These are phyloP conservation scores for Chrysomallon squamiferum DNA, from an alignment of 1,140 invertebrate species.

Conservation along the genomic window DNA sequence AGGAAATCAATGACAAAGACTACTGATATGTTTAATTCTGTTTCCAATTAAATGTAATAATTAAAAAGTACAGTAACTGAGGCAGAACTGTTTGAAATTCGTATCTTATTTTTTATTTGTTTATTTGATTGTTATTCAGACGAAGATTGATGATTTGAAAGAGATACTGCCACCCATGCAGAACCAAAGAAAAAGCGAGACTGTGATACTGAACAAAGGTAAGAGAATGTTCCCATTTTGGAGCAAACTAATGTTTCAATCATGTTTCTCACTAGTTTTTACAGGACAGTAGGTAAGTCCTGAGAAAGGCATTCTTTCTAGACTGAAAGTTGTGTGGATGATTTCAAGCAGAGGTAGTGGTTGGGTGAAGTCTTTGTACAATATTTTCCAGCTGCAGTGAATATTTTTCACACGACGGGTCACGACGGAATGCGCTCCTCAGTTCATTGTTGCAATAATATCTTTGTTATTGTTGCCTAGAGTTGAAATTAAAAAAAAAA, in stretches of 20 bases:
- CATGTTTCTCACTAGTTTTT: not conserved
- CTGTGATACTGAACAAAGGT: conserved; percentile 25
- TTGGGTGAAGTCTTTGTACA: too few species aligned
- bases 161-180: conserved; percentile 17
- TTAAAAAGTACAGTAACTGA: too few species aligned
- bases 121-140: conserved; percentile 17
- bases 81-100: too few species aligned
- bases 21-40: too few species aligned
- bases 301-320: not conserved
- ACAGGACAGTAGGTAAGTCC: not conserved
- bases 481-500: not conserved
- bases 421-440: not conserved
- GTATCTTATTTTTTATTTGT: too few species aligned
- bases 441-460: not conserved
- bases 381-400: too few species aligned
- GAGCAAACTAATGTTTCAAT: not conserved
- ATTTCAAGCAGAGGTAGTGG: too few species aligned
- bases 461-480: not conserved
- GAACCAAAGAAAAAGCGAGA: conserved; percentile 32
- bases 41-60: too few species aligned
- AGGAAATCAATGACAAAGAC: too few species aligned
- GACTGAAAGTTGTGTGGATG: conserved; percentile 9
- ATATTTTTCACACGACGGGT: too few species aligned
- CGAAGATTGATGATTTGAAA: conserved; percentile 25
- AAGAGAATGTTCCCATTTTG: conserved; percentile 14